Conservation (phyloP, 1,140 invertebrate genomes). For the Zaprionus kolodkinae region DNA sequence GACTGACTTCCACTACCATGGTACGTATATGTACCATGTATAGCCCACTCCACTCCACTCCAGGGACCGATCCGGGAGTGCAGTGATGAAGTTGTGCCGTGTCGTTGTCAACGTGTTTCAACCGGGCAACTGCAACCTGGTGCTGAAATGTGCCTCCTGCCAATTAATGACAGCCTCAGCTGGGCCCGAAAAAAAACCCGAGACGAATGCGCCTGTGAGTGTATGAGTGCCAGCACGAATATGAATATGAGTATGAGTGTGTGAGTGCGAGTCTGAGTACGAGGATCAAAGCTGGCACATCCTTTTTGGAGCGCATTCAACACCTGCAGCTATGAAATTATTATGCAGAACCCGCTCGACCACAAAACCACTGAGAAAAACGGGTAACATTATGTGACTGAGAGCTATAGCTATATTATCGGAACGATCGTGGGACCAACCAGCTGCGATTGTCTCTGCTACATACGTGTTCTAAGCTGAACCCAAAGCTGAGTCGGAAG, state of each 20-base stretch:
- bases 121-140: slow-evolving; percentile 29
- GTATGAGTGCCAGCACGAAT: background rate
- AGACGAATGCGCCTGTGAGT: slow-evolving; percentile 72
- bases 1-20: slow-evolving; percentile 6
- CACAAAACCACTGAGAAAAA: slow-evolving; percentile 54
- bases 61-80: slow-evolving; percentile 23
- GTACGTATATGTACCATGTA: background rate
- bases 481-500: slow-evolving; percentile 31
- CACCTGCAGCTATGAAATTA: slow-evolving; percentile 70
- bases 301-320: slow-evolving; percentile 1
- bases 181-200: slow-evolving; percentile 42
- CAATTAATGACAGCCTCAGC: slow-evolving; percentile 67
- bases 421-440: slow-evolving; percentile 24
- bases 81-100: slow-evolving; percentile 76
- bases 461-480: background rate
- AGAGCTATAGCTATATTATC: slow-evolving; percentile 22
- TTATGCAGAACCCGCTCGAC: slow-evolving; percentile 68
- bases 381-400: slow-evolving; percentile 34
- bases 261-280: background rate
- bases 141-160: slow-evolving; percentile 62
- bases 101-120: slow-evolving; percentile 69
- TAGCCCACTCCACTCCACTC: background rate
- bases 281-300: background rate
- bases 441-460: background rate
- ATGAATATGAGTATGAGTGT: background rate